Conservation (phyloP, 2,888 invertebrate species). For the Ophion ellenae region DNA sequence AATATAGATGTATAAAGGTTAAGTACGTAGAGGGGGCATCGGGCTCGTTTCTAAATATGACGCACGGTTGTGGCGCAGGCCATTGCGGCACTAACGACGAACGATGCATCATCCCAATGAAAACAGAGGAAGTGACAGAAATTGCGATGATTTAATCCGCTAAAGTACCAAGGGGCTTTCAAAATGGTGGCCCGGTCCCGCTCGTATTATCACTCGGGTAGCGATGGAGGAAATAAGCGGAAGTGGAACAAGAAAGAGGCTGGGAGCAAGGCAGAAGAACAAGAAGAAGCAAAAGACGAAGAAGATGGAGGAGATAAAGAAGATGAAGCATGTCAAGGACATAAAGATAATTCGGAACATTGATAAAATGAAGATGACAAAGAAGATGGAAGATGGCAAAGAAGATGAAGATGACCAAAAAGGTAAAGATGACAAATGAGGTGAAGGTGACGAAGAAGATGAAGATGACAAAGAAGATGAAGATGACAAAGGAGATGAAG, state of each 20-base stretch:
- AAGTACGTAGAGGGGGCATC: not conserved
- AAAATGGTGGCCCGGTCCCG: not conserved
- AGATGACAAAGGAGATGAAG: too few relatives aligned
- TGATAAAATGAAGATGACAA: too few relatives aligned
- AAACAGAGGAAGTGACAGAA: slow-evolving; percentile 76
- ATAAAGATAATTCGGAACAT: too few relatives aligned
- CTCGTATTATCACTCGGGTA: not conserved
- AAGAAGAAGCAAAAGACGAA: not conserved
- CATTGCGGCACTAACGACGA: slow-evolving; percentile 73
- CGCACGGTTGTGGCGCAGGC: slow-evolving; percentile 64
- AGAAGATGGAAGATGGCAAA: slow-evolving; percentile 1
- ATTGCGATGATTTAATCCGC: slow-evolving; percentile 73
- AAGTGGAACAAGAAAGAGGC: not conserved
- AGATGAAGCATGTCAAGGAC: too few relatives aligned
- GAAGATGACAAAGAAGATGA: too few relatives aligned
- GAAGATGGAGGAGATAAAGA: too few relatives aligned
- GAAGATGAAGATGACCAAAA: not conserved
- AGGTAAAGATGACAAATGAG: not conserved
- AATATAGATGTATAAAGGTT: slow-evolving; percentile 49
- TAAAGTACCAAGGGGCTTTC: slow-evolving; percentile 18
- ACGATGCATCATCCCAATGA: slow-evolving; percentile 74
- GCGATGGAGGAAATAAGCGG: not conserved
- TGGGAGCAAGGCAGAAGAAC: not conserved
- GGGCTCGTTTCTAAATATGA: slow-evolving; percentile 67
- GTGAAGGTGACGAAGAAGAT: too few relatives aligned